Conservation (phyloP, 2,888 invertebrate species). For the Limenitis camilla region DNA sequence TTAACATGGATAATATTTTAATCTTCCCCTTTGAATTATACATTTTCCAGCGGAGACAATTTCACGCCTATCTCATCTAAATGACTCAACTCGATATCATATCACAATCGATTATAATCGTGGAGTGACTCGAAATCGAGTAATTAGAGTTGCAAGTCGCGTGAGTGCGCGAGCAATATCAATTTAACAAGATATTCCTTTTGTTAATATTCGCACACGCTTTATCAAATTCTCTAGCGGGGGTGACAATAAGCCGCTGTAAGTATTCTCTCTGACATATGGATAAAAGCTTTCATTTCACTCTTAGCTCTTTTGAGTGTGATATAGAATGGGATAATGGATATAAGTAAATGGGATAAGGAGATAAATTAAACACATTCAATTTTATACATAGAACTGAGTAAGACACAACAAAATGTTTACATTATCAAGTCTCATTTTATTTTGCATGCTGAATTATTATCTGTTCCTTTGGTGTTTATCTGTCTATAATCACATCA, state of each 20-base stretch:
- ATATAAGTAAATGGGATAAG: slow-evolving; percentile 23
- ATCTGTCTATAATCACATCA: too few species aligned
- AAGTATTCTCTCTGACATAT: slow-evolving; percentile 74
- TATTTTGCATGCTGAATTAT: too few species aligned
- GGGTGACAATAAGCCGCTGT: slow-evolving; percentile 75
- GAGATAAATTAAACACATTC: slow-evolving; percentile 8
- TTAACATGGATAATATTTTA: slow-evolving; percentile 77
- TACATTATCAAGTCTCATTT: too few species aligned
- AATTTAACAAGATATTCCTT: slow-evolving; percentile 76
- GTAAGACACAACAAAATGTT: too few species aligned
- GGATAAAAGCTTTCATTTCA: slow-evolving; percentile 75
- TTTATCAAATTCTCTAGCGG: slow-evolving; percentile 75
- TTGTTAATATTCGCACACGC: slow-evolving; percentile 76
- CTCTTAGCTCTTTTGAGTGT: slow-evolving; percentile 69
- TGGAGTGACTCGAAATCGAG: slow-evolving; percentile 26
- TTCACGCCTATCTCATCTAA: slow-evolving; percentile 58
- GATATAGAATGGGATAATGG: slow-evolving; percentile 34
- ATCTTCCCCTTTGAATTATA: slow-evolving; percentile 76
- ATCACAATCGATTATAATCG: slow-evolving; percentile 42
- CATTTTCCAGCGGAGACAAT: slow-evolving; percentile 74
- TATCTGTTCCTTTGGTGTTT: too few species aligned
- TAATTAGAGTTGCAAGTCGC: slow-evolving; percentile 42
- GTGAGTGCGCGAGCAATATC: slow-evolving; percentile 53
- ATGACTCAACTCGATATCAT: slow-evolving; percentile 44
- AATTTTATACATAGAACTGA: not conserved